Percentiles rank a stretch among this genome's conserved stretches.
phyloP scores from a whole-genome alignment of 2,888 invertebrate species.

The Myathropa florea region DNA sequence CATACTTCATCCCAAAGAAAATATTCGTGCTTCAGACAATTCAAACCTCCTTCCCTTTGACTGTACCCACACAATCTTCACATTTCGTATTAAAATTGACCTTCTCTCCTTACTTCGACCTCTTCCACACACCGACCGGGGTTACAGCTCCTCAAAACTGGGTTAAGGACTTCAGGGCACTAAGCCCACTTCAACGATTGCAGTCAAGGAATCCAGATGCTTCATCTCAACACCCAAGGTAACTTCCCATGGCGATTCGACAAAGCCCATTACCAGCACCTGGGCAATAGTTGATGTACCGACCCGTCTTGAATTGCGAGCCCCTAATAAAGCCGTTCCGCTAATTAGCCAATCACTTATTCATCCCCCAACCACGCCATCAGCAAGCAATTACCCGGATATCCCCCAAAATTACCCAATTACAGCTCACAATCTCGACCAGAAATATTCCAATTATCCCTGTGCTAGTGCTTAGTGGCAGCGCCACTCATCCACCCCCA shows the following conservation, averaged over 20 bases:
- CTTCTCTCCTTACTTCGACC: too few species aligned
- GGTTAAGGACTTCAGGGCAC: too few species aligned
- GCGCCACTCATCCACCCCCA: not conserved
- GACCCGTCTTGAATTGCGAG: not conserved
- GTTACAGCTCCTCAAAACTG: too few species aligned
- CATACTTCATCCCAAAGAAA: too few species aligned
- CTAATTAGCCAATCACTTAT: not conserved
- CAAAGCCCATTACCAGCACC: not conserved
- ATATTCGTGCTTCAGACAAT: too few species aligned
- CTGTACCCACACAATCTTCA: too few species aligned
- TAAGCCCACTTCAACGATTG: not conserved
- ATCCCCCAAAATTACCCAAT: constrained; percentile 19
- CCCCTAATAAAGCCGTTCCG: not conserved
- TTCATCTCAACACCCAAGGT: not conserved
- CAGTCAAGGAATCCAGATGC: not conserved
- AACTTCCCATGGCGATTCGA: not conserved
- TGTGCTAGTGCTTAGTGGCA: not conserved
- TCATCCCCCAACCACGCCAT: not conserved
- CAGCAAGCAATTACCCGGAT: constrained; percentile 16
- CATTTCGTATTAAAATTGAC: too few species aligned
- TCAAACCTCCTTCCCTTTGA: too few species aligned
- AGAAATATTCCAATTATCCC: constrained; percentile 17
- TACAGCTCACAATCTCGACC: constrained; percentile 8
- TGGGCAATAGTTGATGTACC: not conserved
- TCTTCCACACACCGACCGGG: too few species aligned